phyloP scores from a whole-genome alignment of 2,113 vertebrate species.

The Melanerpes formicivorus region DNA sequence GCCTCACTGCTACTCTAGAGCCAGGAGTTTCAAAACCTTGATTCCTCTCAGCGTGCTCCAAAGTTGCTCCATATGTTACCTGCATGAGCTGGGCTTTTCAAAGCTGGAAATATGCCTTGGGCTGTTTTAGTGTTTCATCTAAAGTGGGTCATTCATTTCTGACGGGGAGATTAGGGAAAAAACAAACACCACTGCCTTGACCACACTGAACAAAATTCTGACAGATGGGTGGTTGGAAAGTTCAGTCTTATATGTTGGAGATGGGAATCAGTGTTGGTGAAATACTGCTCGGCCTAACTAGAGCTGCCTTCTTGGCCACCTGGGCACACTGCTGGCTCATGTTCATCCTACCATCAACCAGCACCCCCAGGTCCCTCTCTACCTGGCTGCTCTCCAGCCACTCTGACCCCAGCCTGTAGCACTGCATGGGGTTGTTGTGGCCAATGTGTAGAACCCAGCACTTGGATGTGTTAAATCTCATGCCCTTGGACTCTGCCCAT shows the following conservation, averaged over 20 bases:
- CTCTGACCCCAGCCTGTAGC: no score
- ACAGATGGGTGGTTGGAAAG: not conserved
- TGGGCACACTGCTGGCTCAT: no score
- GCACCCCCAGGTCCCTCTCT: no score
- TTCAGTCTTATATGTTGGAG: not conserved
- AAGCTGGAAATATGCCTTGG: conserved; percentile 45
- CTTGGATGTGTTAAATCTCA: no score
- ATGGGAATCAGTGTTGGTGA: not conserved
- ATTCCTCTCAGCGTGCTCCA: not conserved
- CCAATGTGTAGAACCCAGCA: no score
- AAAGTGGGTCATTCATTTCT: conserved; percentile 58
- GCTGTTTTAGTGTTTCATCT: conserved; percentile 62
- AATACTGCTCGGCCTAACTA: not conserved
- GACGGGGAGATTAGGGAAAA: conserved; percentile 45
- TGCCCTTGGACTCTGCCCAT: no score
- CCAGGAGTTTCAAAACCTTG: not conserved
- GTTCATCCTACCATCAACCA: no score
- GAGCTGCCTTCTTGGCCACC: not conserved
- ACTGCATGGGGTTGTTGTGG: no score
- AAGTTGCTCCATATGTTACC: conserved; percentile 39
- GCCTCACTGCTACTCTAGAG: not conserved
- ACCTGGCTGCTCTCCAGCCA: no score
- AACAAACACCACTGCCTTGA: conserved; percentile 42
- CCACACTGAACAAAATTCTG: conserved; percentile 35
- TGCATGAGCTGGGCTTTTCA: conserved; percentile 25